Conservation (phyloP, 1,140 invertebrate species). For the Microplitis mediator region DNA sequence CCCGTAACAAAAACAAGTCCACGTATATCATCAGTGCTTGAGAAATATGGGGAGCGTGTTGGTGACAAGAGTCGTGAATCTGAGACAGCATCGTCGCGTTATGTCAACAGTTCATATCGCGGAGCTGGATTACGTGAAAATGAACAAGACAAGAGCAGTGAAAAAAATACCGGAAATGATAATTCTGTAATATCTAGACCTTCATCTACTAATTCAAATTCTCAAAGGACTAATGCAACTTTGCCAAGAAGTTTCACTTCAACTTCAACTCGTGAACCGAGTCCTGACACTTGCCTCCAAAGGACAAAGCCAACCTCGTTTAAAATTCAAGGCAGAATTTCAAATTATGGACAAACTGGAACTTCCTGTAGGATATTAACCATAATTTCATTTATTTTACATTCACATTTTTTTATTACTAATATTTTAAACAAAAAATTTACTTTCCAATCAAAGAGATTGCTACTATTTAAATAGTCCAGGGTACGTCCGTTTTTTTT, state of each 20-base stretch:
- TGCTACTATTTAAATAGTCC: too few species aligned
- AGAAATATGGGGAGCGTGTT: conserved; percentile 49
- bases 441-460: too few species aligned
- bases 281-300: conserved; percentile 45
- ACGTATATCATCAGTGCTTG: conserved; percentile 50
- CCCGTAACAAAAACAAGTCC: conserved; percentile 46
- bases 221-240: conserved; percentile 42
- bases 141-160: conserved; percentile 24
- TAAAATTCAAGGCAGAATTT: conserved; percentile 44
- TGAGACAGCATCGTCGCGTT: conserved; percentile 32
- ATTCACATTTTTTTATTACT: too few species aligned
- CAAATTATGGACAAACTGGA: conserved; percentile 43
- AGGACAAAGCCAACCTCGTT: conserved; percentile 45
- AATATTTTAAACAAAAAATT: too few species aligned
- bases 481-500: too few species aligned
- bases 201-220: conserved; percentile 30
- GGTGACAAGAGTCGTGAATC: conserved; percentile 52
- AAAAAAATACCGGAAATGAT: too few species aligned
- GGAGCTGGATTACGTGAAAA: conserved; percentile 41
- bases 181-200: too few species aligned
- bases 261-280: conserved; percentile 45
- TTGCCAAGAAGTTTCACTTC: conserved; percentile 38
- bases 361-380: conserved; percentile 39
- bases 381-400: neutral
- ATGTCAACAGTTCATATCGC: conserved; percentile 48